Evolutionary conservation across 2,113 vertebrate species (phyloP), one percentile per base, ranked within the genome.

Genomic region (Nerophis ophidion): DNA sequence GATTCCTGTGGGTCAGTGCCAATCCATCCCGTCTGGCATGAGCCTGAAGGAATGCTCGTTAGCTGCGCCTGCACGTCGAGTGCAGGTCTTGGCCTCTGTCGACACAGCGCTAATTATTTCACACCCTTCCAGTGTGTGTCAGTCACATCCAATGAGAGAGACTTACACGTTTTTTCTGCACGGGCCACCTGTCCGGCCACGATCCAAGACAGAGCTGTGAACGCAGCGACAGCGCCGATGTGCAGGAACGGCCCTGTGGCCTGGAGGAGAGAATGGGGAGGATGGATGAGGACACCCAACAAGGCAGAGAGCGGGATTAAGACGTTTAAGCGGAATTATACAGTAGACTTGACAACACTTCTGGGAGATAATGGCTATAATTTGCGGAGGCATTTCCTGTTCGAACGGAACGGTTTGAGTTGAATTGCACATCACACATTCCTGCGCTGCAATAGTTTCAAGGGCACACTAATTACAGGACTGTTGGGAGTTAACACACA

Each of bases 181-280:
- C 93, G 89, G 48, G 93, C 92, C 13, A 98, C 93, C 74, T 94
- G 95, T 62, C 94, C 95, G 0, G 96, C 95, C 36, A 98, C 86
- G 26, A 99, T 89, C 97, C 97, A 99, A 1, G 95, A 93, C 82
- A 99, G 85, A 0, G 91, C 89, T 0, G 96, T 97, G 68, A 92
- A 66, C 0, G 90, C 92, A 0, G 80, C 91, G 8, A 99, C 88
- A 3, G 94, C 95, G 55, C 95, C 96, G 16, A 99, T 80, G 61
- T 98, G 96, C 79, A 99, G 86, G 79, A 99, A 98, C 0, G 97
- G 97, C 35, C 94, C 95, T 12, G 96, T 98, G 46, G 94, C 95
- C 97, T 99, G 77, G 57, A 54, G 5, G 53, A 34, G 57, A 60
- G 19, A 10, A 8, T 26, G 34, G 47, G 48, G 14, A 6, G 4